Conservation (phyloP, 2,888 invertebrate species). For the Papilio protenor region DNA sequence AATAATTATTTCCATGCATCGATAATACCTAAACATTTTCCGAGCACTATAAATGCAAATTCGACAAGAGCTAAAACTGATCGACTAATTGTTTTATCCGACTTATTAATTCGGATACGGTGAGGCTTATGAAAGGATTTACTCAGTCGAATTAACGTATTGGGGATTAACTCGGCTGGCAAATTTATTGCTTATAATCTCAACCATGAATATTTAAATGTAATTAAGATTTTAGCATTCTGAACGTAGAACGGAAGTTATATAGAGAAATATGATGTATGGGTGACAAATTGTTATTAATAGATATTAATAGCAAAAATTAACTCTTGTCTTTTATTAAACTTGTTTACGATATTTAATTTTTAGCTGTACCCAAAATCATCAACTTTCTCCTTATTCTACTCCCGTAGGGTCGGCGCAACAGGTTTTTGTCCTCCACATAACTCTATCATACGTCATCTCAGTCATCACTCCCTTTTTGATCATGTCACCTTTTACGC, state of each 20-base stretch:
- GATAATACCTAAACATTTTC: not conserved
- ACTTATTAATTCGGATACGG: slow-evolving; percentile 42
- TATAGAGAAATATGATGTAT: not conserved
- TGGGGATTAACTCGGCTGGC: slow-evolving; percentile 32
- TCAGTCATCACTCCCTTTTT: too few species aligned
- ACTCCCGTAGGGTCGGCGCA: too few species aligned
- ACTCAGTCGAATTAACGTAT: slow-evolving; percentile 38
- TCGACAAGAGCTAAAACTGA: slow-evolving; percentile 18
- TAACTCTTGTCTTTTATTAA: too few species aligned
- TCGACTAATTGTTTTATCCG: slow-evolving; percentile 38
- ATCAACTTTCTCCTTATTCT: too few species aligned
- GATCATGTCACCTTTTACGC: too few species aligned
- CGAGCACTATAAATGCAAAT: slow-evolving; percentile 38
- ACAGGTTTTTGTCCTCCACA: too few species aligned
- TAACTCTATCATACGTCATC: too few species aligned
- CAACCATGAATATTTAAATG: slow-evolving; percentile 34
- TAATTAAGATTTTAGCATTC: slow-evolving; percentile 34
- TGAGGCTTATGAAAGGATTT: slow-evolving; percentile 38
- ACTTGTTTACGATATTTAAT: too few species aligned
- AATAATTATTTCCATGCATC: not conserved
- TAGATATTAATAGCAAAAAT: too few species aligned
- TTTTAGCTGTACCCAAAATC: too few species aligned
- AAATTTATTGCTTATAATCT: slow-evolving; percentile 36
- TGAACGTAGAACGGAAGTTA: not conserved
- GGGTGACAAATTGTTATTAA: not conserved